Evolutionary conservation across 2,113 vertebrate genomes (phyloP).

Genomic region (Zonotrichia leucophrys): DNA sequence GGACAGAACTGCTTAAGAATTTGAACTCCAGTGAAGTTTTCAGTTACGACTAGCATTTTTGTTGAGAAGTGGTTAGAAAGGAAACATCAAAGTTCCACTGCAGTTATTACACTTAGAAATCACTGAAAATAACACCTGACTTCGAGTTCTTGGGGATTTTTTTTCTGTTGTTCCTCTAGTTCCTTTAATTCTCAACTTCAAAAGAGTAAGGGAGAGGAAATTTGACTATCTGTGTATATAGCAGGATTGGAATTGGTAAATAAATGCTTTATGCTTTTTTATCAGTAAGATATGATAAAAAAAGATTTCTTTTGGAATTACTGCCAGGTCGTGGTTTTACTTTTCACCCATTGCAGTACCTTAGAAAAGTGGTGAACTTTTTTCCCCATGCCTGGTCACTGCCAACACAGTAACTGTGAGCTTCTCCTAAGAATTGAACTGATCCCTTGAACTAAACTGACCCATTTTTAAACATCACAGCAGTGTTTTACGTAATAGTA

Average conservation of each 20-base stretch:
- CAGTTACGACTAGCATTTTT: background rate
- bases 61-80: background rate
- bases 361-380: background rate
- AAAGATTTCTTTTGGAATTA: background rate
- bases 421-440: background rate
- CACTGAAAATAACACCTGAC: background rate
- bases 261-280: background rate
- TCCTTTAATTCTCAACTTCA: background rate
- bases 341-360: background rate
- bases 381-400: background rate
- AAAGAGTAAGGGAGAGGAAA: background rate
- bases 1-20: background rate
- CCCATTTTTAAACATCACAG: background rate
- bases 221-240: background rate
- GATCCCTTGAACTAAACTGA: background rate
- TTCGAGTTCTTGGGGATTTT: background rate
- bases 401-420: background rate
- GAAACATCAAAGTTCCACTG: background rate
- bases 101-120: background rate
- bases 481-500: background rate
- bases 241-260: background rate
- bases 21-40: background rate
- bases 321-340: background rate
- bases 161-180: background rate
- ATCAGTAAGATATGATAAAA: background rate